Percentiles rank a stretch among this genome's conserved stretches.
These are phyloP conservation scores for Aramus guarauna DNA, from an alignment of 2,113 vertebrate genomes.

Conservation along the genomic window DNA sequence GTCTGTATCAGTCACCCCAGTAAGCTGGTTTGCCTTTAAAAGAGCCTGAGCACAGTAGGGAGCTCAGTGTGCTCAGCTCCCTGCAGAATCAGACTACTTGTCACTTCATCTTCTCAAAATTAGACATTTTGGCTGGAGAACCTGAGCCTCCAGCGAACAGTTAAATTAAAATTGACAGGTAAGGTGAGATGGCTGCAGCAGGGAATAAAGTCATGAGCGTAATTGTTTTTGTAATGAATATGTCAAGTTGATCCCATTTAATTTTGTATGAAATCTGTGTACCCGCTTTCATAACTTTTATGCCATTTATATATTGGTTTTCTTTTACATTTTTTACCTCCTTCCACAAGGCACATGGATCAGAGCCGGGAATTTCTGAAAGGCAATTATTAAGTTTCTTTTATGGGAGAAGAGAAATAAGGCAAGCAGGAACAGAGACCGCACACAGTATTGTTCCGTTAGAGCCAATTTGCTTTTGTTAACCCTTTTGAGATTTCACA, in stretches of 20 bases:
- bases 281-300: neutral
- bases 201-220: neutral
- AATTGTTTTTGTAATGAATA: constrained; percentile 1
- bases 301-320: neutral
- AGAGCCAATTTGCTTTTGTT: neutral
- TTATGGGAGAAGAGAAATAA: neutral
- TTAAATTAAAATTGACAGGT: constrained; percentile 15
- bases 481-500: neutral
- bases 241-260: neutral
- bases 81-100: neutral
- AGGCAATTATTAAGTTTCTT: neutral
- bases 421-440: neutral
- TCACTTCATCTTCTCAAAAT: neutral
- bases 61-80: neutral
- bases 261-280: neutral
- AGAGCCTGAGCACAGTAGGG: neutral
- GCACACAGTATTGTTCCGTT: neutral
- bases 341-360: neutral
- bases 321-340: neutral
- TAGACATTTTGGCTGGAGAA: neutral
- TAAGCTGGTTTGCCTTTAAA: neutral
- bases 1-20: neutral
- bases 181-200: neutral
- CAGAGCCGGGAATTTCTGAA: constrained; percentile 3
- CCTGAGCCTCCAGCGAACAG: neutral